Evolutionary conservation across 2,113 vertebrate genomes (phyloP), one percentile per base, ranked within the genome.

Genomic region (Mixornis gularis): DNA sequence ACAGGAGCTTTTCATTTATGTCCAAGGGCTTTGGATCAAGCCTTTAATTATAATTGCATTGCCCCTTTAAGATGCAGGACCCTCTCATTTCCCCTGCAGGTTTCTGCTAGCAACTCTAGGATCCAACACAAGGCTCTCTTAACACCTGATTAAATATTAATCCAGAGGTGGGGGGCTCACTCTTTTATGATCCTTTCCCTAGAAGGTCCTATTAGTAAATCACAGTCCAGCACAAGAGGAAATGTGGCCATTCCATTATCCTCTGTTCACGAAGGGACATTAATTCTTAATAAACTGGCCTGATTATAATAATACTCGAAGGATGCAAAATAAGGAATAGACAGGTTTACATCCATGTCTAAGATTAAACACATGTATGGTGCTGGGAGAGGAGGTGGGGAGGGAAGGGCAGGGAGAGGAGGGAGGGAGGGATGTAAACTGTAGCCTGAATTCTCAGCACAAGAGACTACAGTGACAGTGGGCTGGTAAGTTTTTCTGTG

Each of bases 251-350:
- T 96, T 91, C 95, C 91, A 97, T 98, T 96, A 96, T 93, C 92
- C 91, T 95, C 94, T 85, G 89, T 30, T 94, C 96, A 96, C 18
- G 3, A 90, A 95, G 62, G 85, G 72, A 52, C 97, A 97, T 97
- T 96, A 97, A 98, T 97, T 97, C 97, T 97, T 97, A 97, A 98
- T 97, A 97, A 94, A 94, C 94, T 91, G 70, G n/a, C 68, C 53
- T 43, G 89, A 97, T 96, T 96, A 89, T 92, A 94, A 96, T 74
- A 77, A 97, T 95, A 96, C 74, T 95, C n/a, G 0, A 85, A 96
- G 83, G 92, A 97, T 94, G 91, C 96, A 97, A 96, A 96, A 86
- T 93, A 95, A 94, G 92, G 85, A 70, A 90, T 44, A 97, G 97
- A 96, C 94, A 96, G 93, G 93, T 96, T 96, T 94, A 95, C 96